These are phyloP conservation scores for Parotocinclus haroldoi DNA, from an alignment of 2,797 vertebrate genomes.

Conservation along the genomic window DNA sequence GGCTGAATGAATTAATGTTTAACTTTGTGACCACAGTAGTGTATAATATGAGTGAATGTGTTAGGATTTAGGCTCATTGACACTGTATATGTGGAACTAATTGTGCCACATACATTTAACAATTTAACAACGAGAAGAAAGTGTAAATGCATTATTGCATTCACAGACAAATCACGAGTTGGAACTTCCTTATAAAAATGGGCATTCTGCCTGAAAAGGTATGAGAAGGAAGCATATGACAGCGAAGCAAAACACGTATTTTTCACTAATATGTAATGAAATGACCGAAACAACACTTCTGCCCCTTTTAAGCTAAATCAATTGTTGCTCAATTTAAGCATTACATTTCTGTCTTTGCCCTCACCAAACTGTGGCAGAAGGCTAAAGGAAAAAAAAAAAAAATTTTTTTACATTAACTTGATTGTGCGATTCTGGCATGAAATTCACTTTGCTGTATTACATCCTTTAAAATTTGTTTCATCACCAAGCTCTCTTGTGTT, in stretches of 20 bases:
- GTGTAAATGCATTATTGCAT: not conserved
- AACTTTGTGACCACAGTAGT: not conserved
- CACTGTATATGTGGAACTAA: not conserved
- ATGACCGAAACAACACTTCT: slow-evolving; percentile 40
- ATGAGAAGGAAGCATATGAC: slow-evolving; percentile 30
- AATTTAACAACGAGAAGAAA: not conserved
- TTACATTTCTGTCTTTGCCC: slow-evolving; percentile 12
- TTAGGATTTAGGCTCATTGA: no score
- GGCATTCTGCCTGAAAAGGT: slow-evolving; percentile 17
- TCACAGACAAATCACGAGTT: slow-evolving; percentile 15
- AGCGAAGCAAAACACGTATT: slow-evolving; percentile 28
- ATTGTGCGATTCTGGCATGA: not conserved
- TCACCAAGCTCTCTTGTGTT: no score
- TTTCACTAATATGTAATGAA: slow-evolving; percentile 37
- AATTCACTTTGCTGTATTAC: no score
- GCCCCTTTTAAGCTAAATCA: slow-evolving; percentile 37
- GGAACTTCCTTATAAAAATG: slow-evolving; percentile 6
- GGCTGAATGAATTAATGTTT: no score
- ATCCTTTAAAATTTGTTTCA: no score
- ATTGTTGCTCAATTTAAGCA: slow-evolving; percentile 29
- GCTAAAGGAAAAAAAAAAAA: no score
- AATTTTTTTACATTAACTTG: no score
- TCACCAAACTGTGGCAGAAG: not conserved
- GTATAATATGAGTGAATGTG: not conserved
- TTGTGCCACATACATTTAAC: not conserved